These are phyloP conservation scores for Aphelinus atriplicis DNA, from an alignment of 1,140 invertebrate species.

Conservation along the genomic window DNA sequence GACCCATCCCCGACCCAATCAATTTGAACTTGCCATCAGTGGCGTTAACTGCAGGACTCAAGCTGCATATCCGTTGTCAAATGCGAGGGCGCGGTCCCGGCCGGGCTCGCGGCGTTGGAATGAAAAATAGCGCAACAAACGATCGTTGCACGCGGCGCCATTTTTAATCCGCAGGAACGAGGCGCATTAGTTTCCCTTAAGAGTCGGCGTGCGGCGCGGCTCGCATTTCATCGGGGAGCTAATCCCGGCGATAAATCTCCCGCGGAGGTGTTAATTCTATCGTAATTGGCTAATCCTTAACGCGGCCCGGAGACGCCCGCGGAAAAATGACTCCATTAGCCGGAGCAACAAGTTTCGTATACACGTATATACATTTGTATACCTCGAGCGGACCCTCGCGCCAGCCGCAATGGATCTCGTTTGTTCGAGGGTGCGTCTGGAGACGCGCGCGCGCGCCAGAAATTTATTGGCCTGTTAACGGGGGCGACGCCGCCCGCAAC, in stretches of 20 bases:
- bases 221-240: constrained; percentile 14
- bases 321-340: constrained; percentile 67
- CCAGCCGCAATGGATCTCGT: not conserved
- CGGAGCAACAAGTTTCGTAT: constrained; percentile 60
- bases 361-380: not conserved
- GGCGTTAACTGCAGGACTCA: too few species aligned
- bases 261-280: constrained; percentile 60
- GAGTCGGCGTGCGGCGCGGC: not conserved
- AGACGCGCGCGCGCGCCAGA: not conserved
- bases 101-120: not conserved
- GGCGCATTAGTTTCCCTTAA: constrained; percentile 28
- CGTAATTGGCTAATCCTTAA: constrained; percentile 67
- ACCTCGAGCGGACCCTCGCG: not conserved
- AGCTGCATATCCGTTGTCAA: too few species aligned
- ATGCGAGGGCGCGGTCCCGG: not conserved
- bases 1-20: too few species aligned
- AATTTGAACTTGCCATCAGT: too few species aligned
- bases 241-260: constrained; percentile 56
- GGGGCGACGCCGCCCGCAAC: not conserved
- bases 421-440: not conserved
- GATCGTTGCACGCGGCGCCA: not conserved
- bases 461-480: constrained; percentile 30
- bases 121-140: constrained; percentile 7
- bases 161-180: constrained; percentile 29
- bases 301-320: constrained; percentile 42